phyloP scores from a whole-genome alignment of 2,888 invertebrate genomes.

The Ptilodon capucinus region DNA sequence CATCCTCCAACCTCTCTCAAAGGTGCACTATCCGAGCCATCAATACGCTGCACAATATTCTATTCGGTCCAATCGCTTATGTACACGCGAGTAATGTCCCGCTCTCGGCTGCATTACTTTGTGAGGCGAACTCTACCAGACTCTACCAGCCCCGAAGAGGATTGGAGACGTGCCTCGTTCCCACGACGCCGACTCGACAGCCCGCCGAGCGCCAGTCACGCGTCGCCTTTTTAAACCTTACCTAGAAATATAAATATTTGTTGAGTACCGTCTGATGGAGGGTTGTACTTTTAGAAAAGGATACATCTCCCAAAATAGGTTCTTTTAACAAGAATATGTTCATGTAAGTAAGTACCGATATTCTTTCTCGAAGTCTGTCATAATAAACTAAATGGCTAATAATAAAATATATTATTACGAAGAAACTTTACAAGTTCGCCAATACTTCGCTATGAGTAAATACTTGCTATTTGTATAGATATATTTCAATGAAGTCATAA shows the following conservation, averaged over 20 bases:
- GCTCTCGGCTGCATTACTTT: conserved; percentile 24
- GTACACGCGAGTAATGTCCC: conserved; percentile 16
- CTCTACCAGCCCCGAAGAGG: conserved; percentile 38
- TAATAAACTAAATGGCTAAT: no score
- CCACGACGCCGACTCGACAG: conserved; percentile 34
- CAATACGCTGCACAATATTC: not conserved
- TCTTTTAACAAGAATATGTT: no score
- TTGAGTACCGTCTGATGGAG: not conserved
- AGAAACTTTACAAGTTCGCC: not conserved
- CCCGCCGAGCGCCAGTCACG: conserved; percentile 31
- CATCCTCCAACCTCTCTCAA: conserved; percentile 5
- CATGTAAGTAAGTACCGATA: no score
- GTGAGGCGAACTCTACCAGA: conserved; percentile 16
- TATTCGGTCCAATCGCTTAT: conserved; percentile 9
- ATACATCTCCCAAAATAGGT: no score
- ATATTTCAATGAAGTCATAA: conserved; percentile 60
- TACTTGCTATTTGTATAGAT: conserved; percentile 23
- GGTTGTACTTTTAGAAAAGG: no score
- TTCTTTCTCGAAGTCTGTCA: no score
- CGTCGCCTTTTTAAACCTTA: conserved; percentile 24
- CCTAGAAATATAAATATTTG: conserved; percentile 29
- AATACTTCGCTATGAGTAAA: not conserved
- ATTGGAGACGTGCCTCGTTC: conserved; percentile 43
- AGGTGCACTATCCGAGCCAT: not conserved
- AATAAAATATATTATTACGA: not conserved